Percentiles rank a stretch among this genome's conserved stretches.
Conservation (phyloP, 64 coral and sea anemone genomes). For the Porites australiensis region DNA sequence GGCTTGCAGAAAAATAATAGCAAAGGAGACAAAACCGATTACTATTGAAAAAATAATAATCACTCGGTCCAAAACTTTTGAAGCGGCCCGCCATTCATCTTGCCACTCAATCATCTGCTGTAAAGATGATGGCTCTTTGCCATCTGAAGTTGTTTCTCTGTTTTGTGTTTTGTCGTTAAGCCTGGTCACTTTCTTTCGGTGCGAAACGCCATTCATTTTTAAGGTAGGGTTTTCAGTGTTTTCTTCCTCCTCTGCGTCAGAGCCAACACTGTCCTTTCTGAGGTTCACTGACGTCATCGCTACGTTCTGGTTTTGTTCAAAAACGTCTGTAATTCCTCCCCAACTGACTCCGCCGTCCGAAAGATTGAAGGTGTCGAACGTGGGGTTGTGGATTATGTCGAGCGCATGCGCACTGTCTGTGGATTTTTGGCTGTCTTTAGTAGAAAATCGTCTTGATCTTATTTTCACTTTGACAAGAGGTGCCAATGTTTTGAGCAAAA, state of each 20-base stretch:
- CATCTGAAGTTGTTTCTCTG: neutral
- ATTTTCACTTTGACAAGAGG: slow-evolving; percentile 40
- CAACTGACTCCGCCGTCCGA: neutral
- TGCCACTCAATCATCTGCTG: slow-evolving; percentile 70
- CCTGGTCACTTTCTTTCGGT: neutral
- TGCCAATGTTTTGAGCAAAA: slow-evolving; percentile 65
- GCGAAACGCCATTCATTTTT: slow-evolving; percentile 3
- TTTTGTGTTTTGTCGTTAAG: neutral
- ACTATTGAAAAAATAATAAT: slow-evolving; percentile 50
- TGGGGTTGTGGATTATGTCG: slow-evolving; percentile 8
- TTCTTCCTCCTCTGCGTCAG: slow-evolving; percentile 1
- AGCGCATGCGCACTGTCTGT: slow-evolving; percentile 8
- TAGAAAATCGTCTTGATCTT: neutral
- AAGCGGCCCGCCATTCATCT: slow-evolving; percentile 82
- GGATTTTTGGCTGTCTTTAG: neutral
- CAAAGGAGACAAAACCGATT: slow-evolving; percentile 55
- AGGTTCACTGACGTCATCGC: slow-evolving; percentile 7
- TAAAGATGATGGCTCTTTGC: neutral
- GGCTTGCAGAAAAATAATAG: slow-evolving; percentile 76
- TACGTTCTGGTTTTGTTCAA: slow-evolving; percentile 21
- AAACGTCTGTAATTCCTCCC: slow-evolving; percentile 7
- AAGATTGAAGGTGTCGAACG: slow-evolving; percentile 13
- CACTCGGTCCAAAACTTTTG: slow-evolving; percentile 83
- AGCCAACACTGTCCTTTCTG: neutral
- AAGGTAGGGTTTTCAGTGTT: neutral